Percentiles rank a stretch among this genome's conserved stretches.
These are phyloP conservation scores for Apoda limacodes DNA, from an alignment of 2,888 invertebrate species.

Conservation along the genomic window DNA sequence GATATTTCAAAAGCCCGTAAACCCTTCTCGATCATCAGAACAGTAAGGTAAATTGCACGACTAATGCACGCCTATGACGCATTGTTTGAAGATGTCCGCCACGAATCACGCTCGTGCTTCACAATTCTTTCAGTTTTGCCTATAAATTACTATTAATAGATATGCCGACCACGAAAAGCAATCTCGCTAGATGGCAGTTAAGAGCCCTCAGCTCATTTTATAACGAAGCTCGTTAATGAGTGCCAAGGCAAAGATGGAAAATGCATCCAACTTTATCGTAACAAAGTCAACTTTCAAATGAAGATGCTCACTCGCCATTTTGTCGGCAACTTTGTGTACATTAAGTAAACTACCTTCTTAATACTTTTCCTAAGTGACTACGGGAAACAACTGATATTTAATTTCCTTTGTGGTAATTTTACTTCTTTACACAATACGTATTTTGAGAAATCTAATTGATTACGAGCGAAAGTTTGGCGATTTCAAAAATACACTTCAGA, in stretches of 20 bases:
- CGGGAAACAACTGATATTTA: too few relatives aligned
- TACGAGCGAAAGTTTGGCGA: too few relatives aligned
- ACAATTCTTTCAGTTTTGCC: conserved; percentile 46
- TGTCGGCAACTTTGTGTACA: conserved; percentile 42
- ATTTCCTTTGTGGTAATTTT: too few relatives aligned
- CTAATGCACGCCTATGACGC: conserved; percentile 40
- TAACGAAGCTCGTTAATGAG: conserved; percentile 60
- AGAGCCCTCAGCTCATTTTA: conserved; percentile 58
- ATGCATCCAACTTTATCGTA: conserved; percentile 26
- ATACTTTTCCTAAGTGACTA: too few relatives aligned
- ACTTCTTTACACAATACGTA: too few relatives aligned
- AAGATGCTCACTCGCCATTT: conserved; percentile 20
- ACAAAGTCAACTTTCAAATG: conserved; percentile 34
- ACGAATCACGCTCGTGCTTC: conserved; percentile 30
- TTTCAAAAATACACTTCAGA: too few relatives aligned
- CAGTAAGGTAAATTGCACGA: conserved; percentile 23
- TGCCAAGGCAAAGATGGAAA: conserved; percentile 27
- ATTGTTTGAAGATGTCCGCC: conserved; percentile 35
- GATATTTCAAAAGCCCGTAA: conserved; percentile 25
- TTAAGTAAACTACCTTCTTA: too few relatives aligned
- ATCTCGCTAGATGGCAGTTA: conserved; percentile 59
- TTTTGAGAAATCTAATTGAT: too few relatives aligned
- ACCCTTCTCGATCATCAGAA: conserved; percentile 24
- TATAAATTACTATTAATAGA: conserved; percentile 63
- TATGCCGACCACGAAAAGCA: conserved; percentile 62